Percentiles rank a stretch among this genome's conserved stretches.
Evolutionary conservation across 2,113 vertebrate genomes (phyloP).

Genomic region (Chaetura pelagica): DNA sequence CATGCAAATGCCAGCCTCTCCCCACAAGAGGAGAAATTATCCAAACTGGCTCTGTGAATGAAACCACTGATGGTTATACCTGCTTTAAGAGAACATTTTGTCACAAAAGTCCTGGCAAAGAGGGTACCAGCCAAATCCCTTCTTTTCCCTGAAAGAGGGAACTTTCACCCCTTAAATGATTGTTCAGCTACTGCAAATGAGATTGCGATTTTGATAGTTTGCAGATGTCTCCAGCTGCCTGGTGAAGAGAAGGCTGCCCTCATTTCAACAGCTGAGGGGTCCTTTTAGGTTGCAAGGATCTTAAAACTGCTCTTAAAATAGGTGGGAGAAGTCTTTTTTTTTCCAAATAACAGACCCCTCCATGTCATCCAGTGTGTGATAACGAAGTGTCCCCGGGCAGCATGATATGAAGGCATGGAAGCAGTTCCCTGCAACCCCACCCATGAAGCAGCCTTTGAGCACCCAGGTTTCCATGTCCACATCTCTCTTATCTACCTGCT

Average conservation of each 20-base stretch:
- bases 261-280: neutral
- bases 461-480: neutral
- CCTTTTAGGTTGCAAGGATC: neutral
- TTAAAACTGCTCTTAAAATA: neutral
- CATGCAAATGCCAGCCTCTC: neutral
- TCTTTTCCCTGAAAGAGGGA: neutral
- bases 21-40: neutral
- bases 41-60: neutral
- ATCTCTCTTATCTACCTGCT: neutral
- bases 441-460: neutral
- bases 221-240: neutral
- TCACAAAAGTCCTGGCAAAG: neutral
- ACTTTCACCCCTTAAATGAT: neutral
- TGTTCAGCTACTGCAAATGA: neutral
- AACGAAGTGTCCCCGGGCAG: neutral
- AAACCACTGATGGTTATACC: neutral
- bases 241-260: neutral
- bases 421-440: neutral
- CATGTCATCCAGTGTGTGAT: accelerated
- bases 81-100: neutral
- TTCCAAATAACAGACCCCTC: neutral
- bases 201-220: neutral
- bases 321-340: neutral
- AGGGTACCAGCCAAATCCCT: neutral
- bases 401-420: neutral